Percentiles rank a stretch among this genome's conserved stretches.
These are phyloP conservation scores for Uloborus plumipes DNA, from an alignment of 2,888 invertebrate genomes.

Conservation along the genomic window DNA sequence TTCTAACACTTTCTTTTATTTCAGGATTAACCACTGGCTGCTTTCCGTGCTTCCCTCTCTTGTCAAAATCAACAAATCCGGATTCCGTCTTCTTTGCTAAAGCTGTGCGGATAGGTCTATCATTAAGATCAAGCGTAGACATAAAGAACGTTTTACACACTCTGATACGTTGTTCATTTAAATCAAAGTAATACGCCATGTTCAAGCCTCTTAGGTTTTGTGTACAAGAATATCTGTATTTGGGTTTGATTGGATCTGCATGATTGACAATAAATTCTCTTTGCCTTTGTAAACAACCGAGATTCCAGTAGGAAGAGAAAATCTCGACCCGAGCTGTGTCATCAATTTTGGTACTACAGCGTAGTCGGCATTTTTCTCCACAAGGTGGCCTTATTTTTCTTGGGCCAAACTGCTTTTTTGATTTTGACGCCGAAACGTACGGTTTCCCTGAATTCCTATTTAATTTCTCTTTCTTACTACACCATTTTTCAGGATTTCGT, in stretches of 20 bases:
- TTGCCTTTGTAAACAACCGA: not conserved
- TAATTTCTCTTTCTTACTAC: no score
- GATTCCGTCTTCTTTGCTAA: slow-evolving; percentile 4
- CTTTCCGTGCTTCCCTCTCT: not conserved
- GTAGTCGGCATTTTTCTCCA: no score
- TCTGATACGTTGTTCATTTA: not conserved
- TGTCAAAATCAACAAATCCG: not conserved
- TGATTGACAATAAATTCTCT: slow-evolving; percentile 6
- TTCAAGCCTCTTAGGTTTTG: not conserved
- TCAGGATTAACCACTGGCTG: not conserved
- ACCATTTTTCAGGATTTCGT: no score
- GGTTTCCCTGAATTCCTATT: no score
- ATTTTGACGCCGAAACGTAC: no score
- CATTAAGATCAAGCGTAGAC: not conserved
- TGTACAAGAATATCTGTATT: not conserved
- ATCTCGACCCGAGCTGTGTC: no score
- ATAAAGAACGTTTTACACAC: not conserved
- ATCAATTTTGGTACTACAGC: no score
- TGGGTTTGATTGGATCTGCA: slow-evolving; percentile 1
- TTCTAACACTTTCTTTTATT: slow-evolving; percentile 6
- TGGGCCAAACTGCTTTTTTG: no score
- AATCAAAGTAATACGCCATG: not conserved
- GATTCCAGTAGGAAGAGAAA: slow-evolving; percentile 15
- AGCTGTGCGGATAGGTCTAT: slow-evolving; percentile 1
- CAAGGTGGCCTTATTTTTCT: no score